These are phyloP conservation scores for Semnopithecus entellus DNA, from an alignment of 2,113 vertebrate genomes.

Conservation along the genomic window DNA sequence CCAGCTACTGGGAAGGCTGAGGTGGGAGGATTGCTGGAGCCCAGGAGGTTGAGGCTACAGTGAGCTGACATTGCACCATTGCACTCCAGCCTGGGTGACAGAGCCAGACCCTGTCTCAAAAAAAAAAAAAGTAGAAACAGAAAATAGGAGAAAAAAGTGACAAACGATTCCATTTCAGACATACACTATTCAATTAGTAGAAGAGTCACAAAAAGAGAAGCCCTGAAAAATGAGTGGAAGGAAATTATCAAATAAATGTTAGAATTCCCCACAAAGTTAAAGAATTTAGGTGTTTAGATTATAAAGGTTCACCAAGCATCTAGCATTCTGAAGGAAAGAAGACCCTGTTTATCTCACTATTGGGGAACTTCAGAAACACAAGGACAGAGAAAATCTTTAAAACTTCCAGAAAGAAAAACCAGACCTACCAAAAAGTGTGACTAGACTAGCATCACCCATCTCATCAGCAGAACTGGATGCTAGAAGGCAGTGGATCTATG, in stretches of 20 bases:
- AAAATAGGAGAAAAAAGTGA: background rate
- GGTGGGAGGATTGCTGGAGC: no score
- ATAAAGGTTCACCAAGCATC: slow-evolving; percentile 34
- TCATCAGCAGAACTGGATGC: background rate
- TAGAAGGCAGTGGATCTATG: slow-evolving; percentile 3
- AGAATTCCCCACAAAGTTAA: background rate
- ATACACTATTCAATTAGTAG: slow-evolving; percentile 9
- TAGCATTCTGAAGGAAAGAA: slow-evolving; percentile 48
- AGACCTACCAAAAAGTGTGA: background rate
- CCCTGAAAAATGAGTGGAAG: slow-evolving; percentile 10
- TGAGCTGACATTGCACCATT: no score
- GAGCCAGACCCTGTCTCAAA: background rate
- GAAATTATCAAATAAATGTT: slow-evolving; percentile 49
- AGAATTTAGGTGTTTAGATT: slow-evolving; percentile 26
- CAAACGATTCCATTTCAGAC: background rate
- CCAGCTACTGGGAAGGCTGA: no score
- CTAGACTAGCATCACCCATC: background rate
- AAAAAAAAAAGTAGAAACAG: background rate
- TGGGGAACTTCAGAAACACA: slow-evolving; percentile 52
- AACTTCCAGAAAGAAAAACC: slow-evolving; percentile 18
- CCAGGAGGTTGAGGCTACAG: no score
- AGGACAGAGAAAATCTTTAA: slow-evolving; percentile 22
- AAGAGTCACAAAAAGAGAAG: background rate
- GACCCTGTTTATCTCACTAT: slow-evolving; percentile 22
- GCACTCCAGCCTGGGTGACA: no score